Conservation (phyloP, 2,113 vertebrate genomes). For the Motacilla alba region DNA sequence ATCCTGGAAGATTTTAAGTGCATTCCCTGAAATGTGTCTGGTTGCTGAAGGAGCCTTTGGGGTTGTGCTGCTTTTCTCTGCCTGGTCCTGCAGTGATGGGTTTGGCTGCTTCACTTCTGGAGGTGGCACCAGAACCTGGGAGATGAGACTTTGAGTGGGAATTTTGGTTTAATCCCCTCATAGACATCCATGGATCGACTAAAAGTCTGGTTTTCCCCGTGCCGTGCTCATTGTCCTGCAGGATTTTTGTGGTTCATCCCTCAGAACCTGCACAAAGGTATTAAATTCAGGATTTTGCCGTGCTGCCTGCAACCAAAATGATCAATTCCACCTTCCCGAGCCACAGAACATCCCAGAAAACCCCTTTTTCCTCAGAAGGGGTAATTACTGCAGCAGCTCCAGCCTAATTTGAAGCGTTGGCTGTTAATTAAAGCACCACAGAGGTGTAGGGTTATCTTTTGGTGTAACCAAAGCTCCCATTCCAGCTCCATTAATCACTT, state of each 20-base stretch:
- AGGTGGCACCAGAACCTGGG: not conserved
- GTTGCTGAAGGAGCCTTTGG: not conserved
- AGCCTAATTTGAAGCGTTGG: conserved; percentile 76
- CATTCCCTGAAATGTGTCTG: not conserved
- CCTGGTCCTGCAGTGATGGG: accelerated
- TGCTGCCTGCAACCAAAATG: not conserved
- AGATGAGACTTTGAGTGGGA: not conserved
- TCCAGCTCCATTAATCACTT: conserved; percentile 83
- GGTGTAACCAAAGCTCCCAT: conserved; percentile 81
- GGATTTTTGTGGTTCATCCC: not conserved
- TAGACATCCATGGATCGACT: not conserved
- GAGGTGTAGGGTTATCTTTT: conserved; percentile 78
- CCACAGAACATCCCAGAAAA: conserved; percentile 1
- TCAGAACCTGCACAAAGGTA: not conserved
- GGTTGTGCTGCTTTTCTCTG: not conserved
- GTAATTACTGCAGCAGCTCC: conserved; percentile 77
- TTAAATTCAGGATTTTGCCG: not conserved
- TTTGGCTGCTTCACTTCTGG: not conserved
- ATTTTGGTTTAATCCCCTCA: not conserved
- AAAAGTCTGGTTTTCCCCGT: accelerated
- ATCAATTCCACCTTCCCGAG: not conserved
- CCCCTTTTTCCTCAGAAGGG: conserved; percentile 50
- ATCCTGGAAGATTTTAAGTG: not conserved
- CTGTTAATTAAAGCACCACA: conserved; percentile 87
- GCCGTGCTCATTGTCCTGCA: accelerated